Conservation (phyloP, 1,140 invertebrate genomes). For the Bombus affinis region DNA sequence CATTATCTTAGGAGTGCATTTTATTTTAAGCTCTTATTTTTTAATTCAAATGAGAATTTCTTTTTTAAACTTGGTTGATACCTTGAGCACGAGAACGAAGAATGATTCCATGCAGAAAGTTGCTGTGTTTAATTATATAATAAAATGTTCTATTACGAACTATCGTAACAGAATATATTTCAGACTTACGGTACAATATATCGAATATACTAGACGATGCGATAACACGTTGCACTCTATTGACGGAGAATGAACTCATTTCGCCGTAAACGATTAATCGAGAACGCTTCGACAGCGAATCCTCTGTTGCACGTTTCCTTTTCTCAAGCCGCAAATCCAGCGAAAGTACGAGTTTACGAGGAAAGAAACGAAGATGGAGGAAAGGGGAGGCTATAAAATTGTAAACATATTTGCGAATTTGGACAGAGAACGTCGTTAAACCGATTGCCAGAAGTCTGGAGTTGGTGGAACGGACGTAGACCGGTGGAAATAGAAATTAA, state of each 20-base stretch:
- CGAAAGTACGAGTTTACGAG: neutral
- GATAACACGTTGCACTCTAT: neutral
- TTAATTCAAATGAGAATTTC: neutral
- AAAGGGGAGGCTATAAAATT: neutral
- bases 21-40: neutral
- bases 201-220: too few species aligned
- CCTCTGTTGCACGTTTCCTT: neutral
- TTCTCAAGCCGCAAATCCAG: neutral
- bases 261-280: neutral
- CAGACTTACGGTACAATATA: too few species aligned
- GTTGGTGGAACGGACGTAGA: conserved; percentile 44
- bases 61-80: neutral
- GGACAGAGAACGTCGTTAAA: conserved; percentile 44
- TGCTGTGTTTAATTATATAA: too few species aligned
- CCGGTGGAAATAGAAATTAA: conserved; percentile 66
- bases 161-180: too few species aligned
- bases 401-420: conserved; percentile 50
- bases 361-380: too few species aligned
- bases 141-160: too few species aligned
- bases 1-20: neutral
- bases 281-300: neutral
- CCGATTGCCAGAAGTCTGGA: conserved; percentile 47
- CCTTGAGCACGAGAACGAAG: too few species aligned
- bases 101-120: neutral
- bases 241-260: neutral